phyloP scores from a whole-genome alignment of 2,888 invertebrate species.

The Drosophila pseudotakahashii region DNA sequence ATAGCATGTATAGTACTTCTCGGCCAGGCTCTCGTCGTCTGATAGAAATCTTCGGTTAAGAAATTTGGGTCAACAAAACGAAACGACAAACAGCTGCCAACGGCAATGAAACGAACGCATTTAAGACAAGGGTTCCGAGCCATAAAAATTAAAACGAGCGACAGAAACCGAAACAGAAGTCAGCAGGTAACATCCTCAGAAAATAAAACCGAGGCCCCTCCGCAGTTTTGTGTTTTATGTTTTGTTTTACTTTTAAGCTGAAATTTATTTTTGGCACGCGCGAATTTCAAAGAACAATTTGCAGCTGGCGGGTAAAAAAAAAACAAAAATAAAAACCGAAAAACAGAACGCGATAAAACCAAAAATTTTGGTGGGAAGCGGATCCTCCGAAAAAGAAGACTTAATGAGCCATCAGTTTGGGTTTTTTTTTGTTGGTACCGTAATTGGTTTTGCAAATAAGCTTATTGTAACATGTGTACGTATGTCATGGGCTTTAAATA shows the following conservation, averaged over 20 bases:
- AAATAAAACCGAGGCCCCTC: slow-evolving; percentile 15
- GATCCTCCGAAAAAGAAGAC: neutral
- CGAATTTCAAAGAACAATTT: slow-evolving; percentile 26
- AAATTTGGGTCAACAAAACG: slow-evolving; percentile 47
- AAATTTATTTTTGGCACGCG: slow-evolving; percentile 47
- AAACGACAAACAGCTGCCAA: slow-evolving; percentile 41
- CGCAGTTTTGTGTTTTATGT: slow-evolving; percentile 1
- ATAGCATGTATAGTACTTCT: neutral
- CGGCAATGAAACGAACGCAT: slow-evolving; percentile 26
- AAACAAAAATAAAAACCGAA: neutral
- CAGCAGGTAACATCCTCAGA: slow-evolving; percentile 38
- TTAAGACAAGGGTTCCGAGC: slow-evolving; percentile 20
- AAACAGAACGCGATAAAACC: neutral
- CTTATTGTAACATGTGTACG: neutral
- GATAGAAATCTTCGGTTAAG: slow-evolving; percentile 67
- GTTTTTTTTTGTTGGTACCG: neutral
- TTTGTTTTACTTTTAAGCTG: slow-evolving; percentile 20
- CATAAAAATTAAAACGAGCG: slow-evolving; percentile 16
- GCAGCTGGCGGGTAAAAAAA: slow-evolving; percentile 25
- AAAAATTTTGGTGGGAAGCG: slow-evolving; percentile 3
- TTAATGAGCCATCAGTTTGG: slow-evolving; percentile 1
- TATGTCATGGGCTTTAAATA: neutral
- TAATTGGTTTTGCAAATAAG: neutral
- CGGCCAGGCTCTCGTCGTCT: slow-evolving; percentile 21
- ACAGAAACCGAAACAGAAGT: slow-evolving; percentile 36